Conservation (phyloP, 2,888 invertebrate species). For the Chrysolina americana region DNA sequence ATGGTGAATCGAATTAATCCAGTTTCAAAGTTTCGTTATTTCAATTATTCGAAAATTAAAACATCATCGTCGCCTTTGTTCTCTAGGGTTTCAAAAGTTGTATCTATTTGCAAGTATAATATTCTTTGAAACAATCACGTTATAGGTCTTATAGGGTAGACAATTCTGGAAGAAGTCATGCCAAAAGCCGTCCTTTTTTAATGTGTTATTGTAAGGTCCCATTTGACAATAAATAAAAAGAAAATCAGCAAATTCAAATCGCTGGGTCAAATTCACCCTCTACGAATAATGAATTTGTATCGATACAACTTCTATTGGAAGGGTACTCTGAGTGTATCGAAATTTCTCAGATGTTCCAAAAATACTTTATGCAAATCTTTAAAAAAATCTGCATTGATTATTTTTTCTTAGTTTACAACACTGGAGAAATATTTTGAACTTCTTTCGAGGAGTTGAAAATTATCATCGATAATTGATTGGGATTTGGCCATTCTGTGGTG, state of each 20-base stretch:
- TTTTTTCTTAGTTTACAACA: neutral
- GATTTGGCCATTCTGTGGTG: constrained; percentile 52
- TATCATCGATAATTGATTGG: constrained; percentile 51
- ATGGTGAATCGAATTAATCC: constrained; percentile 29
- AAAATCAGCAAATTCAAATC: too few relatives aligned
- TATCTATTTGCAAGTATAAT: constrained; percentile 47
- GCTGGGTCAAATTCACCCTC: too few relatives aligned
- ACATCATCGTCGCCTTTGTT: constrained; percentile 37
- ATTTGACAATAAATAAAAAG: too few relatives aligned
- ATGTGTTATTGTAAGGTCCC: too few relatives aligned
- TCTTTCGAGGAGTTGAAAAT: neutral
- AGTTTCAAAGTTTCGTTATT: constrained; percentile 32
- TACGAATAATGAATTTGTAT: too few relatives aligned
- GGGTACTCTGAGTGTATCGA: too few relatives aligned
- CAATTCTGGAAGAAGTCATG: neutral
- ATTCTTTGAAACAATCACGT: constrained; percentile 10
- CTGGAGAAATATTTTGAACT: neutral
- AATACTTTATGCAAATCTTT: too few relatives aligned
- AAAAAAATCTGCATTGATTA: too few relatives aligned
- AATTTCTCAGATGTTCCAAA: too few relatives aligned
- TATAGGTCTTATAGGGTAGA: neutral
- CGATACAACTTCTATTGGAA: too few relatives aligned
- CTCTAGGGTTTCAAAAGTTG: constrained; percentile 40
- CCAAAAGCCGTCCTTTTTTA: too few relatives aligned
- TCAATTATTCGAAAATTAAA: constrained; percentile 43